A percentile compares a stretch with the other conserved stretches of the same genome.
These are phyloP conservation scores for Corticium candelabrum DNA, from an alignment of 37 sponge, comb jelly and placozoan genomes.

Conservation along the genomic window DNA sequence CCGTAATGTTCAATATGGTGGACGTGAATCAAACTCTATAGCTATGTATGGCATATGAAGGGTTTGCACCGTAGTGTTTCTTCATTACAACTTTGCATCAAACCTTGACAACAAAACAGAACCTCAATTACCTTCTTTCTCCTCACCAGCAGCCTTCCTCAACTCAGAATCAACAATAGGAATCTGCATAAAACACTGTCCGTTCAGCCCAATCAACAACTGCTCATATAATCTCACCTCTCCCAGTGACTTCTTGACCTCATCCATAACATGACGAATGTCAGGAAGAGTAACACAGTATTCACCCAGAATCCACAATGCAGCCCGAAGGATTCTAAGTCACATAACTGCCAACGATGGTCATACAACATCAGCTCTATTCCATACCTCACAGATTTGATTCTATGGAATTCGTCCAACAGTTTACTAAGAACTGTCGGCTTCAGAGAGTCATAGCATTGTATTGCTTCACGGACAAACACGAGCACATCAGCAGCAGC, in stretches of 20 bases:
- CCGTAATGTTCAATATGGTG: no score
- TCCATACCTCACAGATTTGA: constrained; percentile 26
- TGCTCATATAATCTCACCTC: constrained; percentile 42
- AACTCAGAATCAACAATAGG: constrained; percentile 96
- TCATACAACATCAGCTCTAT: constrained; percentile 3
- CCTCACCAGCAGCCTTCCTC: constrained; percentile 70
- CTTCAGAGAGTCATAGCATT: constrained; percentile 74
- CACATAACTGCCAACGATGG: background rate
- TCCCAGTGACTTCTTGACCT: constrained; percentile 65
- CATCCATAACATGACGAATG: constrained; percentile 66
- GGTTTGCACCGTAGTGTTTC: no score
- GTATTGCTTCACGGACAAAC: constrained; percentile 88
- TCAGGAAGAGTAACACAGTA: constrained; percentile 83
- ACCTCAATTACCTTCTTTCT: constrained; percentile 23
- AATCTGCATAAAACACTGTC: constrained; percentile 28
- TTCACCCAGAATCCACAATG: constrained; percentile 97
- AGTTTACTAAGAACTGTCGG: constrained; percentile 53
- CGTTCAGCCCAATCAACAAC: background rate
- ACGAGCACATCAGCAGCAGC: constrained; percentile 81
- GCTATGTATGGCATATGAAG: no score
- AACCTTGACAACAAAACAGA: no score
- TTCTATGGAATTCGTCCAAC: constrained; percentile 66
- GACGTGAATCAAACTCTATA: no score
- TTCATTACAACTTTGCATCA: no score
- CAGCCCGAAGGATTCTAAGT: constrained; percentile 50